Conservation (phyloP, 2,797 vertebrate species). For the Natrix natrix region DNA sequence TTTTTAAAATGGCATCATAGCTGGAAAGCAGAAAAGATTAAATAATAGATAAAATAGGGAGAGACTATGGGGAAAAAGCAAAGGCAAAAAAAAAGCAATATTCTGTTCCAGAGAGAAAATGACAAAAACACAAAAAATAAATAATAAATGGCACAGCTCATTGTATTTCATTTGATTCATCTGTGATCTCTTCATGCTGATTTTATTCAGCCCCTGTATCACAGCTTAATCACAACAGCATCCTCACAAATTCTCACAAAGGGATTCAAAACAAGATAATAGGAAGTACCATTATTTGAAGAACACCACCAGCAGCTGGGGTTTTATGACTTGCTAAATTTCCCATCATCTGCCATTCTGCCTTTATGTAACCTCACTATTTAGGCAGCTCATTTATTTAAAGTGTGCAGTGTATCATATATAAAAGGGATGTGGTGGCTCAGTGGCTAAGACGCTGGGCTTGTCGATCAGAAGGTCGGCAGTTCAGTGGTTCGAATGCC, state of each 20-base stretch:
- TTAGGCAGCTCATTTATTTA: neutral
- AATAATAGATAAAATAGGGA: constrained; percentile 10
- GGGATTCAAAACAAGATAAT: neutral
- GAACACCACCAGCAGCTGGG: neutral
- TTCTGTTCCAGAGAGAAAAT: neutral
- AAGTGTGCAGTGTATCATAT: neutral
- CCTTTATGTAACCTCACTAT: neutral
- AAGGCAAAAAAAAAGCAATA: neutral
- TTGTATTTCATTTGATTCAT: neutral
- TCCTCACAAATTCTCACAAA: neutral
- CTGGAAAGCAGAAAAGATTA: neutral
- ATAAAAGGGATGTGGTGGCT: no score
- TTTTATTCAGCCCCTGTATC: neutral
- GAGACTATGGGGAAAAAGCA: neutral
- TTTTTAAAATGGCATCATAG: neutral
- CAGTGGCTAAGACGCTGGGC: no score
- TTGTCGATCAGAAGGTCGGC: no score
- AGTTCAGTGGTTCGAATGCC: no score
- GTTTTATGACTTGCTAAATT: neutral
- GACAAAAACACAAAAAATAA: neutral
- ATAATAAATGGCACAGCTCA: neutral
- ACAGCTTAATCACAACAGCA: neutral
- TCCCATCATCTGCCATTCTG: neutral
- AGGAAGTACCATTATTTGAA: neutral
- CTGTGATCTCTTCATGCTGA: neutral